These are phyloP conservation scores for Hyposmocoma kahamanoa DNA, from an alignment of 1,140 invertebrate species.

Conservation along the genomic window DNA sequence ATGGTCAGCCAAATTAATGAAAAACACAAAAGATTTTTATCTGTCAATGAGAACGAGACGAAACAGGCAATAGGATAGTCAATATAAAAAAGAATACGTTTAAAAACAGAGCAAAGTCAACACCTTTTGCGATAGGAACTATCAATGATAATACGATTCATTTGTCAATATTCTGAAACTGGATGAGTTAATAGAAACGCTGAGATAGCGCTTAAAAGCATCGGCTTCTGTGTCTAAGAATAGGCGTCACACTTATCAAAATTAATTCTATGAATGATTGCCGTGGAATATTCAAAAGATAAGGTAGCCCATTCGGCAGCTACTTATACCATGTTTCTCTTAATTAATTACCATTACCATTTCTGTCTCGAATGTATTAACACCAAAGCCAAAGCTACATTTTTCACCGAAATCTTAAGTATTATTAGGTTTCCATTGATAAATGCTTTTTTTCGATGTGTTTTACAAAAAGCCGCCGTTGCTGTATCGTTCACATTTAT, in stretches of 20 bases:
- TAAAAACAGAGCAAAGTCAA: conserved; percentile 23
- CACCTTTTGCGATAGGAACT: conserved; percentile 25
- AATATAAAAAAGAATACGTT: background rate
- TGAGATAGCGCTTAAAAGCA: conserved; percentile 60
- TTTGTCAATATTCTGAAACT: conserved; percentile 34
- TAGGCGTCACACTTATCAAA: conserved; percentile 62
- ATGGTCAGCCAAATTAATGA: conserved; percentile 24
- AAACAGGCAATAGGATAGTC: conserved; percentile 9
- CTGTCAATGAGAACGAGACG: conserved; percentile 16
- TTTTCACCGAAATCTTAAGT: conserved; percentile 28
- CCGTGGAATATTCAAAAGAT: conserved; percentile 28
- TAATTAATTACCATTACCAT: conserved; percentile 5
- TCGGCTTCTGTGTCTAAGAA: conserved; percentile 55
- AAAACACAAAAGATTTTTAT: conserved; percentile 21
- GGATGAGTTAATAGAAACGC: conserved; percentile 42
- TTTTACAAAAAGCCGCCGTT: conserved; percentile 31
- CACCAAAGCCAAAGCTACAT: too few species aligned
- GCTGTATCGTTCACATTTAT: conserved; percentile 41
- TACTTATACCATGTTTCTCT: conserved; percentile 11
- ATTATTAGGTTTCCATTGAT: conserved; percentile 30
- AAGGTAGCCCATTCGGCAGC: conserved; percentile 11
- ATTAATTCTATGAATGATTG: conserved; percentile 66
- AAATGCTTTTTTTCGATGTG: background rate
- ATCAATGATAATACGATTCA: conserved; percentile 29
- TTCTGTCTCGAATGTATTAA: too few species aligned